Evolutionary conservation across 1,140 invertebrate genomes (phyloP), one percentile per base, ranked within the genome.

Genomic region (Sarcophaga peregrina): DNA sequence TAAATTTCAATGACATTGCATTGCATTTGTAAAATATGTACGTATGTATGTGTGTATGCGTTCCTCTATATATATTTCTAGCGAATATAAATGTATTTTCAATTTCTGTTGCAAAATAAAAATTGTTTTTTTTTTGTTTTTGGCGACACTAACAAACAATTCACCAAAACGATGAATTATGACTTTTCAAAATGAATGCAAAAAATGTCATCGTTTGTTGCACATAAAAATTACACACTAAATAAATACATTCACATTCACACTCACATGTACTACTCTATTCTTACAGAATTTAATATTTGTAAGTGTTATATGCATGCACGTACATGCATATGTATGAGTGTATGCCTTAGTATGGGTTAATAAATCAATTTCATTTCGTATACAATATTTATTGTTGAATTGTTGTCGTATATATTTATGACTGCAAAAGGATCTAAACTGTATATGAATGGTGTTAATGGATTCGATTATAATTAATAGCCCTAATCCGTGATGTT

Each of bases 111-210:
- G n/a, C n/a, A n/a, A n/a, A n/a, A n/a, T n/a, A n/a, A n/a, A n/a
- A n/a, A n/a, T n/a, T n/a, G n/a, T n/a, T n/a, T n/a, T 78, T 78
- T 47, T 78, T 17, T 50, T 47, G 20, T 50, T 78, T 78, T 78
- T 78, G 75, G 75, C 75, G 75, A 78, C 75, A 78, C n/a, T 78
- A 78, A 78, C 75, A 78, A 78, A 78, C 50, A 78, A 50, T n/a
- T n/a, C n/a, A n/a, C n/a, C 50, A 17, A 78, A 78, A 78, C 75
- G 75, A 78, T 78, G 75, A 78, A 78, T 78, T 78, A 78, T 78
- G 75, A 20, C 75, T 50, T 78, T 78, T 78, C 47, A 50, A 78
- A n/a, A 78, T 50, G 17, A 78, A 78, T 50, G 75, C 47, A 78
- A 78, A 76, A 78, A 46, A 37, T 13, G 72, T 46, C 73, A 75